Conservation (phyloP, 2,797 vertebrate genomes). For the Lepus townsendii region DNA sequence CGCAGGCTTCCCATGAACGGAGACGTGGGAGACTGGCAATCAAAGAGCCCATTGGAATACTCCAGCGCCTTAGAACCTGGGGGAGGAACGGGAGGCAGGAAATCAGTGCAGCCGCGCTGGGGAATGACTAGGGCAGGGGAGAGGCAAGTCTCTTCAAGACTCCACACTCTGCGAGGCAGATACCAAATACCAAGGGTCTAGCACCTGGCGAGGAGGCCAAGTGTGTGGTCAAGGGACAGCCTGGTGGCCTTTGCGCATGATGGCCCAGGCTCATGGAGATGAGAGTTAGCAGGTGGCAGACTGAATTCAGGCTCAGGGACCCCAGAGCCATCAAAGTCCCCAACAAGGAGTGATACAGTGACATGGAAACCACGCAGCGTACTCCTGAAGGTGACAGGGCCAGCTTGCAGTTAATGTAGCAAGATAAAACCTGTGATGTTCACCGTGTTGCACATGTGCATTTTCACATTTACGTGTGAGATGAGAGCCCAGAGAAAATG, state of each 20-base stretch:
- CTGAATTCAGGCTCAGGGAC: neutral
- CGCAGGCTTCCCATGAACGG: conserved; percentile 97
- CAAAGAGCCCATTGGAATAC: conserved; percentile 97
- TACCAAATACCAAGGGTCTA: neutral
- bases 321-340: neutral
- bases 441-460: neutral
- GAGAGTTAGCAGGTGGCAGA: neutral
- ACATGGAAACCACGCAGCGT: neutral
- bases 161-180: too few species aligned
- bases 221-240: neutral
- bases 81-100: neutral
- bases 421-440: conserved; percentile 24
- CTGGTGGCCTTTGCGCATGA: neutral
- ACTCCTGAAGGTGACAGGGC: neutral
- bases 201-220: neutral
- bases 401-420: neutral
- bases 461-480: neutral
- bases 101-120: neutral
- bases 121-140: neutral
- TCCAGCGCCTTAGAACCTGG: conserved; percentile 97
- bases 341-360: neutral
- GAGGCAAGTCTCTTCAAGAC: neutral
- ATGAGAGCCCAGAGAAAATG: neutral
- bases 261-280: neutral
- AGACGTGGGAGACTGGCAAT: conserved; percentile 98